A percentile compares a stretch with the other conserved stretches of the same genome.
Conservation (phyloP, 2,888 invertebrate genomes). For the Idaea straminata region DNA sequence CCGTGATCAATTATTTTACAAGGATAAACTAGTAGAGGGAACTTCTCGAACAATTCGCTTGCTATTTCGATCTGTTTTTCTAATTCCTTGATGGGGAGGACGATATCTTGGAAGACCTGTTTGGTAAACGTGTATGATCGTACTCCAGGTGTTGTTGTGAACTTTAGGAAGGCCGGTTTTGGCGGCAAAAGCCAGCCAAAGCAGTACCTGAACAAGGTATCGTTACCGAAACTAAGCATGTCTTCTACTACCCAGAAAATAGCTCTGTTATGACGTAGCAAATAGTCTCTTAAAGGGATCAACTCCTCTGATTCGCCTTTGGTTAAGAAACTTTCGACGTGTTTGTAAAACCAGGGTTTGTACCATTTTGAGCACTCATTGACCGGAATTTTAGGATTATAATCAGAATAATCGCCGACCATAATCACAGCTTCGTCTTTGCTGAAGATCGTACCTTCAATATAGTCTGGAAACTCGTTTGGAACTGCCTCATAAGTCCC, state of each 20-base stretch:
- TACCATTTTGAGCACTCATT: conserved; percentile 83
- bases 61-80: conserved; percentile 82
- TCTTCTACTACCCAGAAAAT: conserved; percentile 88
- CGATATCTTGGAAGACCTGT: conserved; percentile 87
- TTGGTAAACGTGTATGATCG: conserved; percentile 85
- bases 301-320: conserved; percentile 79
- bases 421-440: conserved; percentile 83
- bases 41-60: conserved; percentile 82
- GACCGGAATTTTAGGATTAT: conserved; percentile 68
- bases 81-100: conserved; percentile 82
- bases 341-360: conserved; percentile 87
- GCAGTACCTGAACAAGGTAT: conserved; percentile 79
- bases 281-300: conserved; percentile 83
- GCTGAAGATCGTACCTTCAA: conserved; percentile 84
- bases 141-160: conserved; percentile 84
- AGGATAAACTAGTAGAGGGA: conserved; percentile 85
- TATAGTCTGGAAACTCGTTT: conserved; percentile 77
- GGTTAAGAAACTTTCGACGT: conserved; percentile 79
- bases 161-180: conserved; percentile 86
- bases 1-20: conserved; percentile 84
- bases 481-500: conserved; percentile 75
- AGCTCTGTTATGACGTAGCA: conserved; percentile 83
- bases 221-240: conserved; percentile 86
- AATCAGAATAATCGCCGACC: conserved; percentile 83
- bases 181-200: conserved; percentile 86